Evolutionary conservation across 2,113 vertebrate genomes (phyloP).

Genomic region (Sinocyclocheilus rhinocerous): DNA sequence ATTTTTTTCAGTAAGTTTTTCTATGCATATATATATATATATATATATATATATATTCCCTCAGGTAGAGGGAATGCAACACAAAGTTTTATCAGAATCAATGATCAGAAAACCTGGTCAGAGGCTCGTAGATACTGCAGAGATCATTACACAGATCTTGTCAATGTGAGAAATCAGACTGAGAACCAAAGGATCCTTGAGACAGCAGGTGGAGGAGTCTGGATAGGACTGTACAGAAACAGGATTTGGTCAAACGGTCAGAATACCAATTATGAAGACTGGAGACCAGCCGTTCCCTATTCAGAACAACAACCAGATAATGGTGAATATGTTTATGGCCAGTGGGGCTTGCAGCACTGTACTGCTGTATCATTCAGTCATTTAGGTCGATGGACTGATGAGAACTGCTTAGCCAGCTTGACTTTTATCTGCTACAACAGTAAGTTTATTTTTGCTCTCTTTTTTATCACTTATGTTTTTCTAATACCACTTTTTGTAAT

Average conservation of each 20-base stretch:
- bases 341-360: neutral
- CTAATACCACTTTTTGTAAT: too few species aligned
- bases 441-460: neutral
- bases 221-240: constrained; percentile 49
- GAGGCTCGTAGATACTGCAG: constrained; percentile 43
- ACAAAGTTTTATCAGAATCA: neutral
- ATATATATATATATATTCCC: too few species aligned
- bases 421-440: constrained; percentile 43
- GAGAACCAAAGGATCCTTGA: constrained; percentile 35
- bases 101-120: neutral
- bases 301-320: constrained; percentile 35
- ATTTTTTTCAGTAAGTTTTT: too few species aligned
- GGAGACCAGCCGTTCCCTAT: neutral
- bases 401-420: constrained; percentile 17
- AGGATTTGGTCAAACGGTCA: constrained; percentile 33
- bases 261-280: constrained; percentile 8
- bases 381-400: constrained; percentile 45
- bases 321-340: neutral
- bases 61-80: neutral
- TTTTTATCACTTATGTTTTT: neutral
- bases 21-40: neutral
- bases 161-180: constrained; percentile 38
- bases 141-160: constrained; percentile 35
- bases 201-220: neutral
- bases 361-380: constrained; percentile 24